Conservation (phyloP, 2,113 vertebrate genomes). For the Antechinus flavipes region DNA sequence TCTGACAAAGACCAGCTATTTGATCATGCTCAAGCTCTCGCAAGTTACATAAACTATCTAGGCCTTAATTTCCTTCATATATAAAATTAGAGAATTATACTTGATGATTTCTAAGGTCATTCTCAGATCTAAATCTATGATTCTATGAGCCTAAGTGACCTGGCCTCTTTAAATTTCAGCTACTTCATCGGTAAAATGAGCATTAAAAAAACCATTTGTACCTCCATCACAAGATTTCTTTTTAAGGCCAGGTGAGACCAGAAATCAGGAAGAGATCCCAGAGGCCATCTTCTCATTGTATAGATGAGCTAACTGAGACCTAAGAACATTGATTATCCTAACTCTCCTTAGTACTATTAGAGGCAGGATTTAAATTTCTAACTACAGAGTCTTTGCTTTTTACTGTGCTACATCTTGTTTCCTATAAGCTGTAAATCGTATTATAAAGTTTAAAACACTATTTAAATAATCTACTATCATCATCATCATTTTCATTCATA, state of each 20-base stretch:
- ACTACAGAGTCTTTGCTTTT: not conserved
- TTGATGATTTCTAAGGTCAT: not conserved
- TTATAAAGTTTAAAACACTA: not conserved
- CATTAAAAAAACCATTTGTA: not conserved
- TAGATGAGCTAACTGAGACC: not conserved
- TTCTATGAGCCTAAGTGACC: not conserved
- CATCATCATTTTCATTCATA: not conserved
- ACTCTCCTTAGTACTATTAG: not conserved
- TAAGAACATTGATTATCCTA: not conserved
- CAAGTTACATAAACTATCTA: not conserved
- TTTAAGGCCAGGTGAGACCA: not conserved
- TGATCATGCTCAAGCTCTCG: not conserved
- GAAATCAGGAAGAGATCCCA: not conserved
- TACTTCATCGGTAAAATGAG: not conserved
- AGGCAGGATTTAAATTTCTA: too few relatives aligned
- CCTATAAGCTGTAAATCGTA: not conserved
- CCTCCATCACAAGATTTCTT: not conserved
- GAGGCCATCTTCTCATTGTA: not conserved
- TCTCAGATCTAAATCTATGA: not conserved
- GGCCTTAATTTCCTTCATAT: not conserved
- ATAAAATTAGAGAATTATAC: not conserved
- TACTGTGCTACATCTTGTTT: not conserved
- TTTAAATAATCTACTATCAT: not conserved
- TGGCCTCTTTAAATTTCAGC: not conserved
- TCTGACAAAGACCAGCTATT: not conserved